phyloP scores from a whole-genome alignment of 2,888 invertebrate genomes.

The Uropetala carovei region DNA sequence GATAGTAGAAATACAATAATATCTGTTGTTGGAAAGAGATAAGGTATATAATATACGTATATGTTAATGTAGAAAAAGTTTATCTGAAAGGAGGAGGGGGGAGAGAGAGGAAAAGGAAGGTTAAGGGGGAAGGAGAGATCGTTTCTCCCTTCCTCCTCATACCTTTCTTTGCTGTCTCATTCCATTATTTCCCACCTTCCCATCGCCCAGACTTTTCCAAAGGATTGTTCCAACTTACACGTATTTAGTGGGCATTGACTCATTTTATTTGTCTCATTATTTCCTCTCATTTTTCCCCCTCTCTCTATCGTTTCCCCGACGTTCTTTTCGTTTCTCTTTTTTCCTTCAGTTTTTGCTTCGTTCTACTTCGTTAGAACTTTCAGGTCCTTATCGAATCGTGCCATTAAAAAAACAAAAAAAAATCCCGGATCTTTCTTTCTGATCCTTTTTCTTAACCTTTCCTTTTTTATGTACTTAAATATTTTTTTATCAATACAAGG shows the following conservation, averaged over 20 bases:
- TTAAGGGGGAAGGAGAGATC: too few species aligned
- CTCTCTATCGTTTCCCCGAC: background rate
- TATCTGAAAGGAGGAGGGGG: too few species aligned
- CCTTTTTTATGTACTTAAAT: background rate
- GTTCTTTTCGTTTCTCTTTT: background rate
- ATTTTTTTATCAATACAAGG: background rate
- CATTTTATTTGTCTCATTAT: background rate
- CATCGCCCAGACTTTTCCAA: background rate
- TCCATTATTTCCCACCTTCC: background rate
- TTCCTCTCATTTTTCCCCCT: background rate
- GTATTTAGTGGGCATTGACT: too few species aligned
- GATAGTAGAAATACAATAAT: too few species aligned
- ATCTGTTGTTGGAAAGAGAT: too few species aligned
- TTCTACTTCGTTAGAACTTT: background rate
- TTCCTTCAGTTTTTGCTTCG: background rate
- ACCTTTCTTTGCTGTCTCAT: background rate
- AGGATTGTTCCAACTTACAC: background rate
- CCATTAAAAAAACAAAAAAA: constrained; percentile 19
- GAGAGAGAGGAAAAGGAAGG: too few species aligned
- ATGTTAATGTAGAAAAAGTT: too few species aligned
- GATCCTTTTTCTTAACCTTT: background rate
- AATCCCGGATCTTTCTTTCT: background rate
- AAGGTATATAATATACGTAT: too few species aligned
- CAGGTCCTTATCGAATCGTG: background rate
- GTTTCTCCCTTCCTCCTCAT: background rate